These are phyloP conservation scores for Phyllostomus discolor DNA, from an alignment of 2,113 vertebrate genomes.

Conservation along the genomic window DNA sequence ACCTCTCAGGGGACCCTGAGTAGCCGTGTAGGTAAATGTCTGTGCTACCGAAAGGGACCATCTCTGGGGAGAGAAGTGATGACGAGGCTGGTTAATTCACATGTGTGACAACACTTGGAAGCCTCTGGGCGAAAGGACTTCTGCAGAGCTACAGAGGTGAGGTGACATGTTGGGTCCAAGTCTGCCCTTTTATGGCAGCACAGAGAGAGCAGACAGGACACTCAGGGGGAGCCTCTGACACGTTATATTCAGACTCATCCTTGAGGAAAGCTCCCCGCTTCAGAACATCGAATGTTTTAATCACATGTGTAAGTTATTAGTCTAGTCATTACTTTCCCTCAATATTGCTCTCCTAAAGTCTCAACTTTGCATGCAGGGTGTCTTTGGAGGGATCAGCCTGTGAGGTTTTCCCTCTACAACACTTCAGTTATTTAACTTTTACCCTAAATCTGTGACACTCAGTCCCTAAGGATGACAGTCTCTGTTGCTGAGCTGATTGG, in stretches of 20 bases:
- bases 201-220: neutral
- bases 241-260: too few relatives aligned
- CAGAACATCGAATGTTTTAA: slow-evolving; percentile 27
- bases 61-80: too few relatives aligned
- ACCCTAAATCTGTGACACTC: neutral
- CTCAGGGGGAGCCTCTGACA: neutral
- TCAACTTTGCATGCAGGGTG: slow-evolving; percentile 14
- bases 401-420: neutral
- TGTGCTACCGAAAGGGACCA: too few relatives aligned
- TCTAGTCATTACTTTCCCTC: slow-evolving; percentile 1
- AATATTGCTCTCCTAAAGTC: neutral
- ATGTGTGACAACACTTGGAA: too few relatives aligned
- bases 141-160: too few relatives aligned
- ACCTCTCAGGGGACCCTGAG: too few relatives aligned
- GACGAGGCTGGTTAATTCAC: too few relatives aligned
- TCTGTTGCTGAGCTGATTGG: too few relatives aligned
- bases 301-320: neutral
- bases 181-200: neutral
- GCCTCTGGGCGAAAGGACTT: too few relatives aligned
- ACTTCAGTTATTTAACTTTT: neutral
- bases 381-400: neutral
- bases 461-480: too few relatives aligned
- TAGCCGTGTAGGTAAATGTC: too few relatives aligned
- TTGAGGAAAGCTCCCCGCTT: neutral
- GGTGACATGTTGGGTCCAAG: too few relatives aligned